Conservation (phyloP, 2,888 invertebrate genomes). For the Smittia aterrima region DNA sequence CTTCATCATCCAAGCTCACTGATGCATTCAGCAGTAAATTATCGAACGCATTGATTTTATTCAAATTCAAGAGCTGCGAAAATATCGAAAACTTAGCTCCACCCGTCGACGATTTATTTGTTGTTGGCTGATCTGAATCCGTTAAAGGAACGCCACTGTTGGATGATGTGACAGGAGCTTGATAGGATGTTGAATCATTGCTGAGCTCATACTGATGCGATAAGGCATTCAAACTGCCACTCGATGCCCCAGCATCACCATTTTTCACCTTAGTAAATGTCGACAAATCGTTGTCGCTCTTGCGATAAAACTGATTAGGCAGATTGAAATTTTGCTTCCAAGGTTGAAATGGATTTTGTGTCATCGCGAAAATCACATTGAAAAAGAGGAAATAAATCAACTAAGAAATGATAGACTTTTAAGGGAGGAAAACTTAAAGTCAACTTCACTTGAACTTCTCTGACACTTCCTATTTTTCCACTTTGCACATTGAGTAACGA, state of each 20-base stretch:
- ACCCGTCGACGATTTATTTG: neutral
- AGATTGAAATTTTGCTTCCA: conserved; percentile 37
- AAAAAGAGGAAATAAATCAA: neutral
- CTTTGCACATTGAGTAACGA: neutral
- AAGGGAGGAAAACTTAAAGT: conserved; percentile 22
- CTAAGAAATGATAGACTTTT: conserved; percentile 20
- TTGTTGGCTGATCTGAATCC: neutral
- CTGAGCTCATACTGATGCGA: conserved; percentile 12
- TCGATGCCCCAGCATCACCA: conserved; percentile 6
- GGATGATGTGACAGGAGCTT: neutral
- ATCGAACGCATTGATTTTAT: conserved; percentile 40
- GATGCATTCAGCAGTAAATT: conserved; percentile 33
- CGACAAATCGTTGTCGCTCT: conserved; percentile 28
- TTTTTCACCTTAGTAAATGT: conserved; percentile 30
- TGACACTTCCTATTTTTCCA: conserved; percentile 20
- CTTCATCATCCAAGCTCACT: conserved; percentile 31
- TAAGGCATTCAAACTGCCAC: neutral
- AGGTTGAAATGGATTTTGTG: conserved; percentile 35
- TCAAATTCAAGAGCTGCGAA: conserved; percentile 35
- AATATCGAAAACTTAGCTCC: conserved; percentile 37
- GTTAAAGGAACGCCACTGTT: neutral
- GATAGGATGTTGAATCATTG: conserved; percentile 26
- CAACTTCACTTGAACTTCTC: conserved; percentile 23
- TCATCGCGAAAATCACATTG: conserved; percentile 26
- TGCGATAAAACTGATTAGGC: conserved; percentile 39